Evolutionary conservation across 2,797 vertebrate species (phyloP), one percentile per base, ranked within the genome.

Genomic region (Thamnophis elegans): DNA sequence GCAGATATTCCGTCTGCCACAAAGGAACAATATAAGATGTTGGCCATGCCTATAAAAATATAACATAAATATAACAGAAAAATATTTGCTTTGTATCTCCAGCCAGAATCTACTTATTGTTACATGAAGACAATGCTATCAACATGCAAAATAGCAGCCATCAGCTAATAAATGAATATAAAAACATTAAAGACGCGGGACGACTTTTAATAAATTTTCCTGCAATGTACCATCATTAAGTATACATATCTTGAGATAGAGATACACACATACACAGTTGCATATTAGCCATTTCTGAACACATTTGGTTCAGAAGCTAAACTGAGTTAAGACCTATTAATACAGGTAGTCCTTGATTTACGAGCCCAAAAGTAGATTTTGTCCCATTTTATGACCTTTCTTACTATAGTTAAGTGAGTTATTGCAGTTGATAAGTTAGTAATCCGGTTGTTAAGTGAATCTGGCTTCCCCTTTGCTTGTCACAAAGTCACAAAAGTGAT

Each of bases 21-120:
- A 98, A 88, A 99, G 98, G 85, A 99, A 95, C 88, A 99, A 96
- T 86, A 99, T 95, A 94, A 99, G 97, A 93, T 99, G 98, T 89
- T 99, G 99, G 92, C 99, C 98, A 28, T 99, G 98, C 93, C 99
- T 99, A 94, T 94, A 86, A 97, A 97, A 94, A 96, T 59, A 92
- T 42, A 68, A 2, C 10, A 90, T 20, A 91, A 0, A 51, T 58
- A 55, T 9, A 53, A 4, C 8, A 78, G 42, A 82, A 88, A 47
- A 58, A 36, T 28, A 65, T 85, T 54, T 11, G 62, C 9, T 60
- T 85, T 12, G 51, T 12, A 36, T 87, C 25, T 59, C 14, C 26
- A 92, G 22, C n/a, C 59, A 86, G 26, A n/a, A 36, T 14, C 22
- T 42, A 2, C 28, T 51, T 47, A 92, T 22, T 65, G 32, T 89